Evolutionary conservation across 2,113 vertebrate genomes (phyloP).

Genomic region (Colossoma macropomum): DNA sequence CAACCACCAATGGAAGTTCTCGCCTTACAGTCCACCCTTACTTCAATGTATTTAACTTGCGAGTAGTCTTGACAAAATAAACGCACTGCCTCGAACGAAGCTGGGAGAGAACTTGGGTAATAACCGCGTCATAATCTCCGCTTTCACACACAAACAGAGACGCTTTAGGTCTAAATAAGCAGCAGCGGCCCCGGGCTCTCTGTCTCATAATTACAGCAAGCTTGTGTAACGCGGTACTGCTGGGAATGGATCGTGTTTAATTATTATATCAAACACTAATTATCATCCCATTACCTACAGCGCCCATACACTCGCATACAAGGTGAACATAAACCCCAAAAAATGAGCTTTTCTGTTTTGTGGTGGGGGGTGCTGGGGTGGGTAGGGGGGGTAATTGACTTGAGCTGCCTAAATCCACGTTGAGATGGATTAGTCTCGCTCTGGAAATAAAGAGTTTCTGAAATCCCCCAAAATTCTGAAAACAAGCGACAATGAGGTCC

Average conservation of each 20-base stretch:
- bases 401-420: constrained; percentile 39
- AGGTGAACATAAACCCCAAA: constrained; percentile 39
- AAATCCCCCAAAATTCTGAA: constrained; percentile 36
- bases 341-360: constrained; percentile 34
- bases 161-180: constrained; percentile 41
- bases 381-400: neutral
- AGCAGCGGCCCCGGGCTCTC: constrained; percentile 44
- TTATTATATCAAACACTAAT: constrained; percentile 62
- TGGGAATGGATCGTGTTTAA: constrained; percentile 52
- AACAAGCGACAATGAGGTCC: constrained; percentile 5
- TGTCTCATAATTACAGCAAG: constrained; percentile 47
- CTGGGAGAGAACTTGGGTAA: constrained; percentile 17
- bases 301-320: constrained; percentile 23
- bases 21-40: constrained; percentile 22
- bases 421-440: constrained; percentile 39
- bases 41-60: neutral
- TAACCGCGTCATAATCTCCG: constrained; percentile 43
- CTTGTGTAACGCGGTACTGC: constrained; percentile 34
- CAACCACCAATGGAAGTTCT: neutral
- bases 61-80: constrained; percentile 38
- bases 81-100: constrained; percentile 8
- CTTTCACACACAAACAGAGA: constrained; percentile 48
- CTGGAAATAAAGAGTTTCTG: constrained; percentile 8
- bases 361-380: neutral
- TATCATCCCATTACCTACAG: constrained; percentile 51